phyloP scores from a whole-genome alignment of 2,888 invertebrate species.

The Nephrotoma guestfalica region DNA sequence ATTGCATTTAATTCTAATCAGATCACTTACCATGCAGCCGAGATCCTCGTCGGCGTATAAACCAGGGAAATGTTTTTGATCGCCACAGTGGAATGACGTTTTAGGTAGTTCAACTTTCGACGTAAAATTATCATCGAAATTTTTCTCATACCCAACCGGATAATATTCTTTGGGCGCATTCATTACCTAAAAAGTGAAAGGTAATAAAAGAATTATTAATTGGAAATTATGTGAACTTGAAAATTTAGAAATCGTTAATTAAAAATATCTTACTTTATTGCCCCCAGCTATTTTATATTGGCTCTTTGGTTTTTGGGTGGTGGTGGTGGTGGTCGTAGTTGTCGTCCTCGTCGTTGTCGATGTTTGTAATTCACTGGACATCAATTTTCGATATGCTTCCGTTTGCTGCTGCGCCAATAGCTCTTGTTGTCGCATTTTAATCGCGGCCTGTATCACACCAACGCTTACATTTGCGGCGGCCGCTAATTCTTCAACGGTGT shows the following conservation, averaged over 20 bases:
- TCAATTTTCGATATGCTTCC: slow-evolving; percentile 16
- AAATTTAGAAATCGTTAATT: background rate
- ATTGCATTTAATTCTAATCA: background rate
- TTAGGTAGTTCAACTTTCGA: slow-evolving; percentile 72
- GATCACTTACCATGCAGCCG: slow-evolving; percentile 62
- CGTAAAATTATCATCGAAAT: slow-evolving; percentile 76
- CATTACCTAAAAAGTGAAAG: slow-evolving; percentile 43
- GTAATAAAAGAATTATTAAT: background rate
- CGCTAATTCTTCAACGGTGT: slow-evolving; percentile 39
- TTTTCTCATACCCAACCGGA: slow-evolving; percentile 76
- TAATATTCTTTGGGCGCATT: slow-evolving; percentile 81
- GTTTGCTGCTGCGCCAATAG: slow-evolving; percentile 39
- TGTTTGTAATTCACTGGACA: slow-evolving; percentile 19
- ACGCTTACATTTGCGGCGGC: slow-evolving; percentile 65
- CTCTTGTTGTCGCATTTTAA: slow-evolving; percentile 55
- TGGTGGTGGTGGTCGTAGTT: slow-evolving; percentile 18
- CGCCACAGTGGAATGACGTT: slow-evolving; percentile 71
- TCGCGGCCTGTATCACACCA: slow-evolving; percentile 62
- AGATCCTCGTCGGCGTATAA: slow-evolving; percentile 76
- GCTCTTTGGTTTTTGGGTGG: slow-evolving; percentile 14
- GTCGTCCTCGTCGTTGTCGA: slow-evolving; percentile 35
- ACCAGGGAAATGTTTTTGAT: slow-evolving; percentile 83
- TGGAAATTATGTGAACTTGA: background rate
- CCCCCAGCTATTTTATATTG: slow-evolving; percentile 13
- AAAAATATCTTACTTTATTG: slow-evolving; percentile 18